Evolutionary conservation across 2,888 invertebrate species (phyloP).

Genomic region (Beris chalybata): DNA sequence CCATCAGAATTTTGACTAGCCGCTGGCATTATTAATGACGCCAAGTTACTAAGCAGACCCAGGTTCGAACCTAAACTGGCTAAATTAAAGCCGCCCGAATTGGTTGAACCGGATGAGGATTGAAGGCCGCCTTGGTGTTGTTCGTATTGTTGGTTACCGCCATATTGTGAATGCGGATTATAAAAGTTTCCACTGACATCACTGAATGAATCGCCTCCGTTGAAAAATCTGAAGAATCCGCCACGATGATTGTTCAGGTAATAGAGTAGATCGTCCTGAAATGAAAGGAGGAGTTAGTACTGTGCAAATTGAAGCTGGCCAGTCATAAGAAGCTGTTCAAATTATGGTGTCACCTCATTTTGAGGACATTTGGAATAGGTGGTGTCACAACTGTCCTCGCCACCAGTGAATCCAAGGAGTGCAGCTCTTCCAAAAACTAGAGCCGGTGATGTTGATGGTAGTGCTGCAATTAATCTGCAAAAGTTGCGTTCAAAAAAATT

Average conservation of each 20-base stretch:
- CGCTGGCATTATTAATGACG: constrained; percentile 34
- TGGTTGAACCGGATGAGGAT: constrained; percentile 1
- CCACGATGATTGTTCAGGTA: constrained; percentile 86
- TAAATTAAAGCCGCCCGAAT: constrained; percentile 37
- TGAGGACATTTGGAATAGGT: constrained; percentile 76
- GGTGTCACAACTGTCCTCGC: constrained; percentile 49
- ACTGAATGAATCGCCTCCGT: constrained; percentile 57
- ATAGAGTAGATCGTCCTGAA: constrained; percentile 68
- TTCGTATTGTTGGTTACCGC: constrained; percentile 15
- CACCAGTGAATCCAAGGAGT: constrained; percentile 69
- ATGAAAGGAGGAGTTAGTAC: neutral
- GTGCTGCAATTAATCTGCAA: constrained; percentile 46
- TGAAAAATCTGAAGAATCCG: constrained; percentile 81
- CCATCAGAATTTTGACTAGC: constrained; percentile 17
- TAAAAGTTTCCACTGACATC: constrained; percentile 34
- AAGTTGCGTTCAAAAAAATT: neutral
- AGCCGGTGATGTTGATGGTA: constrained; percentile 60
- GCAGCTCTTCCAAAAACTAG: constrained; percentile 75
- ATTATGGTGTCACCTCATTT: constrained; percentile 55
- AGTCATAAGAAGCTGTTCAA: too few relatives aligned
- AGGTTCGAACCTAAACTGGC: constrained; percentile 39
- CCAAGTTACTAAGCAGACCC: constrained; percentile 35
- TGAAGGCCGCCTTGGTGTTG: constrained; percentile 27
- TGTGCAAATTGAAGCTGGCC: too few relatives aligned
- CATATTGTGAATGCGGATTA: constrained; percentile 29